A percentile compares a stretch with the other conserved stretches of the same genome.
Conservation (phyloP, 2,113 vertebrate species). For the Perccottus glenii region DNA sequence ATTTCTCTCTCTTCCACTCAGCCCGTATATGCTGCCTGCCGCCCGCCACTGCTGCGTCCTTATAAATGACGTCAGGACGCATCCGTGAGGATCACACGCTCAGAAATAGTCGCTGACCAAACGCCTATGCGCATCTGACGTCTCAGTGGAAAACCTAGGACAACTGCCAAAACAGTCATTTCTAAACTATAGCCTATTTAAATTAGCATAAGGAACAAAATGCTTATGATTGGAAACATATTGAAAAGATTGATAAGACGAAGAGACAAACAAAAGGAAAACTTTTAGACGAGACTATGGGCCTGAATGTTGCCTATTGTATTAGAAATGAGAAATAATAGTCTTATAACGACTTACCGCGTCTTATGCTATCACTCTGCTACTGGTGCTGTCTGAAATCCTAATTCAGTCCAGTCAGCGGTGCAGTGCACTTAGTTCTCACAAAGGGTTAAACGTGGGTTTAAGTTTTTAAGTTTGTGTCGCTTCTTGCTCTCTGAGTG, state of each 20-base stretch:
- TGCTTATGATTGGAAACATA: background rate
- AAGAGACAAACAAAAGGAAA: background rate
- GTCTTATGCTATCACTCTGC: conserved; percentile 2
- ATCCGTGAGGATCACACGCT: conserved; percentile 50
- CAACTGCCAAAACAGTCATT: conserved; percentile 14
- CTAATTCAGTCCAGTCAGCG: background rate
- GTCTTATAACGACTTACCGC: conserved; percentile 27
- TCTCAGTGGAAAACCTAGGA: conserved; percentile 49
- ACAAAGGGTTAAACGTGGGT: background rate
- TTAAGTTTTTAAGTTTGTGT: conserved; percentile 12
- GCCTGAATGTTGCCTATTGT: too few relatives aligned
- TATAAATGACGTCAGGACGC: conserved; percentile 72
- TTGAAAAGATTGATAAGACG: too few relatives aligned
- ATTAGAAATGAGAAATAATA: too few relatives aligned
- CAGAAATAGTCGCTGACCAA: conserved; percentile 74
- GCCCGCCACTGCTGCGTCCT: conserved; percentile 51
- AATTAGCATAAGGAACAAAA: background rate
- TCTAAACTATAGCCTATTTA: background rate
- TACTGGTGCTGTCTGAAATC: conserved; percentile 13
- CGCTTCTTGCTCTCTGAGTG: background rate
- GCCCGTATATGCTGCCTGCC: conserved; percentile 26
- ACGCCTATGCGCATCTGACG: conserved; percentile 54
- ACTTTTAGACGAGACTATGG: too few relatives aligned
- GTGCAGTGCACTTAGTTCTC: conserved; percentile 36
- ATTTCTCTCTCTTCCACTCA: conserved; percentile 8